phyloP scores from a whole-genome alignment of 2,113 vertebrate genomes.

The Motacilla alba region DNA sequence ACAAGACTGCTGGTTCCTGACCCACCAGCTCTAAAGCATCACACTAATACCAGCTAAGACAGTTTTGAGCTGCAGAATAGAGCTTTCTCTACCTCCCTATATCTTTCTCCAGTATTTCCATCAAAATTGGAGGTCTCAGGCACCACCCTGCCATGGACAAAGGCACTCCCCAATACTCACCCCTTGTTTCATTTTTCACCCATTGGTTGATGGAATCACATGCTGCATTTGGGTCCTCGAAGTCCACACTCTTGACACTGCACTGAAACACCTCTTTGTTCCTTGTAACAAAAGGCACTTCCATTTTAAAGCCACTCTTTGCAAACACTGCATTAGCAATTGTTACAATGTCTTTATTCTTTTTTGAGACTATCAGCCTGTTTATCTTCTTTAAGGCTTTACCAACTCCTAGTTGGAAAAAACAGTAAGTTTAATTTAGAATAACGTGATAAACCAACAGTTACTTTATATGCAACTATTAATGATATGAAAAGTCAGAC shows the following conservation, averaged over 20 bases:
- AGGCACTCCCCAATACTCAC: slow-evolving; percentile 61
- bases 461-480: background rate
- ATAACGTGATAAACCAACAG: background rate
- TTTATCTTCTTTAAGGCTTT: slow-evolving; percentile 91
- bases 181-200: slow-evolving; percentile 89
- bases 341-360: slow-evolving; percentile 87
- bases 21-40: background rate
- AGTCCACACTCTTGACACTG: slow-evolving; percentile 79
- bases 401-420: slow-evolving; percentile 80
- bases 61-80: background rate
- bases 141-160: background rate
- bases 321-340: slow-evolving; percentile 89
- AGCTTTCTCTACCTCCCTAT: background rate
- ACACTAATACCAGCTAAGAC: background rate
- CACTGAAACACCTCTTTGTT: slow-evolving; percentile 91
- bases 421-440: slow-evolving; percentile 29
- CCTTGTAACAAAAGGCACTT: slow-evolving; percentile 78
- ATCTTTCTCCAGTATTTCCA: background rate
- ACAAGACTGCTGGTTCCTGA: background rate
- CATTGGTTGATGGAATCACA: slow-evolving; percentile 86
- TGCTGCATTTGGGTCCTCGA: slow-evolving; percentile 75
- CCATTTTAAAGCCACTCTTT: slow-evolving; percentile 80
- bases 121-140: background rate
- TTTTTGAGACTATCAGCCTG: slow-evolving; percentile 85
- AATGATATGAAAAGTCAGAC: background rate